phyloP scores from a whole-genome alignment of 2,888 invertebrate genomes.

The Agrypnus murinus region DNA sequence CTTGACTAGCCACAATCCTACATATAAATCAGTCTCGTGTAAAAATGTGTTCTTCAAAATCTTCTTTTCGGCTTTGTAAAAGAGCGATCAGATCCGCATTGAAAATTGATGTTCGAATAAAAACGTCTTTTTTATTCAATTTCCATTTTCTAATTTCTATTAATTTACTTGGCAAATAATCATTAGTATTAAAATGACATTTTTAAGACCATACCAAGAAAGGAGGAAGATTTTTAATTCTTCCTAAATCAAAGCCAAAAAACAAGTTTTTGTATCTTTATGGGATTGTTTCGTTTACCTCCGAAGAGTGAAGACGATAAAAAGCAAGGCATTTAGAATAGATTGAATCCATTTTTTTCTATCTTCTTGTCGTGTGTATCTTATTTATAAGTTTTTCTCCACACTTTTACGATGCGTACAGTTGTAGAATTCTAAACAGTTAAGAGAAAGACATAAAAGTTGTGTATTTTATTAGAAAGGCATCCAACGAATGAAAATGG shows the following conservation, averaged over 20 bases:
- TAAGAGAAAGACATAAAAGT: conserved; percentile 10
- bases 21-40: conserved; percentile 23
- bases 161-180: no score
- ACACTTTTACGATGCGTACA: conserved; percentile 16
- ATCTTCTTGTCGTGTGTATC: not conserved
- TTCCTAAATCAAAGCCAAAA: conserved; percentile 16
- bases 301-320: conserved; percentile 50
- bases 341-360: not conserved
- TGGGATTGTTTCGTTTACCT: conserved; percentile 43
- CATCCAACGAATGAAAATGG: not conserved
- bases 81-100: not conserved
- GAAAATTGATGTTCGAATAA: no score
- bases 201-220: no score
- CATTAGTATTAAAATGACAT: no score
- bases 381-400: conserved; percentile 11
- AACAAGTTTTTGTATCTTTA: conserved; percentile 49
- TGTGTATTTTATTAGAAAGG: not conserved
- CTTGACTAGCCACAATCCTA: conserved; percentile 23
- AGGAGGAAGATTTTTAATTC: conserved; percentile 9
- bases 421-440: conserved; percentile 20
- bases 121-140: no score
- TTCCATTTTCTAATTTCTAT: no score
- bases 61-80: not conserved
- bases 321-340: conserved; percentile 37
- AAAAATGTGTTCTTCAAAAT: not conserved